A percentile compares a stretch with the other conserved stretches of the same genome.
Conservation (phyloP, 2,888 invertebrate genomes). For the Polydrusus cervinus region DNA sequence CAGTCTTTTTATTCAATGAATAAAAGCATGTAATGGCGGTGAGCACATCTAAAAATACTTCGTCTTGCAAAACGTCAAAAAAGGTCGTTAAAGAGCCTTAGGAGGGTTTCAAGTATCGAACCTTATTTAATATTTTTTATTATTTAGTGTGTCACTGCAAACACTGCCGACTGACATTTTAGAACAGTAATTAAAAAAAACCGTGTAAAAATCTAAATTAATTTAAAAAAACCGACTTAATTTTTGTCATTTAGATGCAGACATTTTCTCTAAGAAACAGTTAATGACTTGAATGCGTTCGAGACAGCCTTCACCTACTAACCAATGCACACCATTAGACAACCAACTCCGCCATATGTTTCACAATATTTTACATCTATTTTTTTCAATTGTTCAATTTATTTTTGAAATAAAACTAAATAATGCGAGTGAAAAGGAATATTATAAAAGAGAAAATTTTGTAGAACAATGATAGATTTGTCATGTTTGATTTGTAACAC, state of each 20-base stretch:
- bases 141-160: no score
- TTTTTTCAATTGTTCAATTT: conserved; percentile 9
- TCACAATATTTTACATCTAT: conserved; percentile 10
- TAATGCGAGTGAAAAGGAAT: neutral
- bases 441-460: conserved; percentile 5
- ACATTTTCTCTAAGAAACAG: neutral
- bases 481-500: no score
- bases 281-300: conserved; percentile 36
- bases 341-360: conserved; percentile 17
- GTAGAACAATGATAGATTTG: neutral
- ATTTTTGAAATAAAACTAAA: neutral
- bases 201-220: neutral
- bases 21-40: no score
- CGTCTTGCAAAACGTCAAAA: no score
- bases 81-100: no score
- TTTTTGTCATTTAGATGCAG: neutral
- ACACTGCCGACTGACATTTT: no score
- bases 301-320: conserved; percentile 44
- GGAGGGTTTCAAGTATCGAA: no score
- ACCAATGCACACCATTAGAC: conserved; percentile 30
- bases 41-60: no score
- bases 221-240: neutral
- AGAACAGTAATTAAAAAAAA: conserved; percentile 12
- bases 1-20: no score
- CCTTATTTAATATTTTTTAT: no score